phyloP scores from a whole-genome alignment of 2,888 invertebrate species.

The Melipona bicolor region DNA sequence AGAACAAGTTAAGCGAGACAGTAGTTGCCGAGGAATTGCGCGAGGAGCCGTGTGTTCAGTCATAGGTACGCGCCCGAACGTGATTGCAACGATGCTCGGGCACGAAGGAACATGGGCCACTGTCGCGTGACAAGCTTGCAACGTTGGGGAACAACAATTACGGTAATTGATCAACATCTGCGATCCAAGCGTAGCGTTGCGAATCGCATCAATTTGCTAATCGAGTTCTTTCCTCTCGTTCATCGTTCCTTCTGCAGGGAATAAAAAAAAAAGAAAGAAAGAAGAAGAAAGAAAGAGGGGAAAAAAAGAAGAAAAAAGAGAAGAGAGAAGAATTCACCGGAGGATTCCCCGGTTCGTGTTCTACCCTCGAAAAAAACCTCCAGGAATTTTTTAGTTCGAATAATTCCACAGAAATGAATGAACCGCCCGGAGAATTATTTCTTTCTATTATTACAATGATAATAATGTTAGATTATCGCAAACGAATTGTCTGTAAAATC shows the following conservation, averaged over 20 bases:
- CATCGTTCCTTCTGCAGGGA: conserved; percentile 4
- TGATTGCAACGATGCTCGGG: conserved; percentile 52
- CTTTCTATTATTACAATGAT: no score
- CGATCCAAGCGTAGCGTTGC: conserved; percentile 54
- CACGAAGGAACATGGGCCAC: conserved; percentile 39
- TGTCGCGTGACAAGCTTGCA: conserved; percentile 63
- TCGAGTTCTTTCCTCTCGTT: conserved; percentile 52
- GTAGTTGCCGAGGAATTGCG: conserved; percentile 8
- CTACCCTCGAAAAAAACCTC: no score
- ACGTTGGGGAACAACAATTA: conserved; percentile 60
- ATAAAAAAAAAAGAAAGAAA: not conserved
- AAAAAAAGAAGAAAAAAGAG: not conserved
- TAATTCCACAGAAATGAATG: no score
- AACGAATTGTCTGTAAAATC: no score
- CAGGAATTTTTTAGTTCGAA: no score
- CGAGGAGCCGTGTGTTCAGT: not conserved
- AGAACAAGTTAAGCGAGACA: not conserved
- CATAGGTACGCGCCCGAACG: conserved; percentile 50
- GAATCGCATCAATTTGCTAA: conserved; percentile 66
- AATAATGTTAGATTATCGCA: no score
- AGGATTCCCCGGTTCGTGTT: not conserved
- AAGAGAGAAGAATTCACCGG: conserved; percentile 11
- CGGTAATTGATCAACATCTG: conserved; percentile 70
- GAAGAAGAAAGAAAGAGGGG: not conserved
- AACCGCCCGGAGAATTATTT: no score